Evolutionary conservation across 2,888 invertebrate genomes (phyloP).

Genomic region (Phaonia tiefii): DNA sequence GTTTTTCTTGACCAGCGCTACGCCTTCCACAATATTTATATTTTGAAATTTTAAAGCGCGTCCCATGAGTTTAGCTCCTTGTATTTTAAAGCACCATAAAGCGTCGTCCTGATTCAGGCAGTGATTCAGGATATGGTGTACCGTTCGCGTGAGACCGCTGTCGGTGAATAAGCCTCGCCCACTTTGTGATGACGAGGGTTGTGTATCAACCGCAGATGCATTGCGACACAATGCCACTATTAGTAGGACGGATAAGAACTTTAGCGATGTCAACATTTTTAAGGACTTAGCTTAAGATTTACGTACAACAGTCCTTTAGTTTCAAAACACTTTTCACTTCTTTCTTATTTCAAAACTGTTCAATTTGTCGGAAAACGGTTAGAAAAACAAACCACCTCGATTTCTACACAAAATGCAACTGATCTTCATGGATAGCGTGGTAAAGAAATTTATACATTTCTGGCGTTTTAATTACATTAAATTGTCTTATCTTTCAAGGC

Average conservation of each 20-base stretch:
- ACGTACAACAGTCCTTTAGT: slow-evolving; percentile 22
- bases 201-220: slow-evolving; percentile 55
- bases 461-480: slow-evolving; percentile 67
- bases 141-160: slow-evolving; percentile 75
- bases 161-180: slow-evolving; percentile 70
- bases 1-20: slow-evolving; percentile 82
- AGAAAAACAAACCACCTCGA: slow-evolving; percentile 47
- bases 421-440: slow-evolving; percentile 72
- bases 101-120: slow-evolving; percentile 85
- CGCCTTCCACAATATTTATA: slow-evolving; percentile 84
- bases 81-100: slow-evolving; percentile 87
- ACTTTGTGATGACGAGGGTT: slow-evolving; percentile 3
- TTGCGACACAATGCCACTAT: slow-evolving; percentile 64
- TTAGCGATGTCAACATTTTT: slow-evolving; percentile 73
- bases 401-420: slow-evolving; percentile 72
- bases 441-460: slow-evolving; percentile 67
- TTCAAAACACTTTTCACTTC: slow-evolving; percentile 26
- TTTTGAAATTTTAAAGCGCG: slow-evolving; percentile 84
- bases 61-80: slow-evolving; percentile 85
- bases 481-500: slow-evolving; percentile 41
- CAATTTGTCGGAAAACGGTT: background rate
- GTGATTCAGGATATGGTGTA: slow-evolving; percentile 80
- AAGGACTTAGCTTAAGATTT: background rate
- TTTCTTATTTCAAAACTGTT: slow-evolving; percentile 49
- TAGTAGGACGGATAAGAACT: slow-evolving; percentile 69